These are phyloP conservation scores for Turnix velox DNA, from an alignment of 2,113 vertebrate genomes.

Conservation along the genomic window DNA sequence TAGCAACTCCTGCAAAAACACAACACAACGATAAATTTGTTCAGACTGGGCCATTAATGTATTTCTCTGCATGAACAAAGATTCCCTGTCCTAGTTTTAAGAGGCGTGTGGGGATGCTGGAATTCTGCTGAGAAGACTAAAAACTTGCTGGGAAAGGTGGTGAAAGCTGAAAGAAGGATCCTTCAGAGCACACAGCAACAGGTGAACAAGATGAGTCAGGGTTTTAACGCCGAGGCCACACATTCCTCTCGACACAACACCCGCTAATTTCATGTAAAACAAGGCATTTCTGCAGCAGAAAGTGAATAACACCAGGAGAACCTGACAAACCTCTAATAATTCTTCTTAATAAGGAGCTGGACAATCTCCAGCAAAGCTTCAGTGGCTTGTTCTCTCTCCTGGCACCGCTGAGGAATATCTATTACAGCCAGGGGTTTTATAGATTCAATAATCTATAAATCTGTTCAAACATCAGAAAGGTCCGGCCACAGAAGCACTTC, in stretches of 20 bases:
- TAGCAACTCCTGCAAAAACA: background rate
- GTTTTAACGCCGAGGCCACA: background rate
- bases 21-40: background rate
- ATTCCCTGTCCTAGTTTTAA: background rate
- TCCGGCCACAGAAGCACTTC: background rate
- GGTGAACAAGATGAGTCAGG: background rate
- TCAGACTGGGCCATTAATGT: background rate
- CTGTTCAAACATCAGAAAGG: background rate
- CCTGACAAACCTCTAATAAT: slow-evolving; percentile 16
- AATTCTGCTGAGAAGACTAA: background rate
- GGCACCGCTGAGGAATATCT: background rate
- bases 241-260: accelerated
- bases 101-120: background rate
- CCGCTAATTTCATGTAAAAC: background rate
- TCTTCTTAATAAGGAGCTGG: slow-evolving; percentile 28
- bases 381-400: background rate
- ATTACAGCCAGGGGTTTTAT: background rate
- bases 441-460: background rate
- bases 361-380: background rate
- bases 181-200: background rate
- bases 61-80: background rate
- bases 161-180: background rate
- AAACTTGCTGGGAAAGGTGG: background rate
- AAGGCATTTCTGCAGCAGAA: background rate
- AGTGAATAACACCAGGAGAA: background rate